Evolutionary conservation across 1,140 invertebrate species (phyloP).

Genomic region (Pseudomyrmex concolor): DNA sequence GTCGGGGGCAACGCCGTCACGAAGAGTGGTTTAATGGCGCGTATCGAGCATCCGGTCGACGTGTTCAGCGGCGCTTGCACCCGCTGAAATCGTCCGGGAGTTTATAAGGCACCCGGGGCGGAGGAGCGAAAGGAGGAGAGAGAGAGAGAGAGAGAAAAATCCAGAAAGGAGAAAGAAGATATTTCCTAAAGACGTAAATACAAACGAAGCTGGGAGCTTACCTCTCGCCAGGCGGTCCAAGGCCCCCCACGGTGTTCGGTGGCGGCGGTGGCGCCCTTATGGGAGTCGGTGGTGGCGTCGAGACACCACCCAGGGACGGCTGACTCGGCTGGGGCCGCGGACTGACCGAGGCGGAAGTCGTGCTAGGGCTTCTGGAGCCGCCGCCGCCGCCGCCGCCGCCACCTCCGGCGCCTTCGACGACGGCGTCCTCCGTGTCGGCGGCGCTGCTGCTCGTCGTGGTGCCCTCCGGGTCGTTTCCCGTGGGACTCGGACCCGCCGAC

Average conservation of each 20-base stretch:
- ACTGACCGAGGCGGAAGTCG: constrained; percentile 83
- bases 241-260: constrained; percentile 77
- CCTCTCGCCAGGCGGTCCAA: constrained; percentile 82
- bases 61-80: constrained; percentile 70
- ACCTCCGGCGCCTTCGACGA: constrained; percentile 73
- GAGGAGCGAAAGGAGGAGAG: background rate
- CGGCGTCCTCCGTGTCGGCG: constrained; percentile 79
- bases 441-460: constrained; percentile 75
- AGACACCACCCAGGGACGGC: constrained; percentile 79
- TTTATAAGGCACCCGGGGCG: constrained; percentile 41
- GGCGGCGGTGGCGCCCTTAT: constrained; percentile 76
- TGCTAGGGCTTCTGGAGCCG: constrained; percentile 83
- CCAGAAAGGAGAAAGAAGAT: constrained; percentile 72
- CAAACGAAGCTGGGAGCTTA: constrained; percentile 80
- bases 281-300: constrained; percentile 81
- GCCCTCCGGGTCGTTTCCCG: constrained; percentile 73
- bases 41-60: constrained; percentile 81
- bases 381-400: constrained; percentile 68
- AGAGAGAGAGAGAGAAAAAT: constrained; percentile 20
- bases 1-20: constrained; percentile 37
- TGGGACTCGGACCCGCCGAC: constrained; percentile 79
- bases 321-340: constrained; percentile 82
- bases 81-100: constrained; percentile 62
- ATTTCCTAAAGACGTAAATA: constrained; percentile 84
- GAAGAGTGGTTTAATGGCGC: constrained; percentile 82